phyloP scores from a whole-genome alignment of 2,888 invertebrate species.

The Meganola albula region DNA sequence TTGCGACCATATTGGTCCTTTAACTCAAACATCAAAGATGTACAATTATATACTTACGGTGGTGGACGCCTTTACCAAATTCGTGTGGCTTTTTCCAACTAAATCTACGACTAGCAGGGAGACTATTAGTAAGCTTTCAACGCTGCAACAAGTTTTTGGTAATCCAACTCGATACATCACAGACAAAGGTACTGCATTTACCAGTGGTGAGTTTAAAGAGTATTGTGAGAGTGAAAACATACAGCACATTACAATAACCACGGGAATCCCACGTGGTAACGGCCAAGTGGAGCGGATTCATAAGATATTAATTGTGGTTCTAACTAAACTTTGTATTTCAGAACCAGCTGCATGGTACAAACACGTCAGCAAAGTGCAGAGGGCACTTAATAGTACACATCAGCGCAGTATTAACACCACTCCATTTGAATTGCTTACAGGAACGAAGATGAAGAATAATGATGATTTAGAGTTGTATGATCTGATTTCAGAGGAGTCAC shows the following conservation, averaged over 20 bases:
- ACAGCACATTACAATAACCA: slow-evolving; percentile 3
- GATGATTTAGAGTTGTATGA: slow-evolving; percentile 7
- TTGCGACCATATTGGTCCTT: slow-evolving; percentile 41
- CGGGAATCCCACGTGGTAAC: slow-evolving; percentile 1
- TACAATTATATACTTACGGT: slow-evolving; percentile 42
- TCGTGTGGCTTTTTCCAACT: slow-evolving; percentile 40
- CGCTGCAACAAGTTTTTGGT: slow-evolving; percentile 6
- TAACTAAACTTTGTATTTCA: slow-evolving; percentile 10
- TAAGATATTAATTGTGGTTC: slow-evolving; percentile 5
- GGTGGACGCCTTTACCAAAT: slow-evolving; percentile 42
- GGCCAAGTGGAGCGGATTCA: slow-evolving; percentile 10
- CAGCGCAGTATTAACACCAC: slow-evolving; percentile 17
- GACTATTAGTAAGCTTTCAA: background rate
- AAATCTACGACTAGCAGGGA: slow-evolving; percentile 35
- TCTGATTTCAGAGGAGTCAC: background rate
- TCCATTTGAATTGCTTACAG: slow-evolving; percentile 20
- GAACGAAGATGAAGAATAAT: slow-evolving; percentile 16
- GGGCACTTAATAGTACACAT: slow-evolving; percentile 5
- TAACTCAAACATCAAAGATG: slow-evolving; percentile 32
- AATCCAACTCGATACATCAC: slow-evolving; percentile 7
- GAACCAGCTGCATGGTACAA: slow-evolving; percentile 7
- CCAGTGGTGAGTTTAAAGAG: slow-evolving; percentile 4
- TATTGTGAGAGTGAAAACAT: slow-evolving; percentile 6
- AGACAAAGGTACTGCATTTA: slow-evolving; percentile 8
- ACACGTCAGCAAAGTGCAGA: slow-evolving; percentile 9